These are phyloP conservation scores for Tenthredo amoena DNA, from an alignment of 2,888 invertebrate genomes.

Conservation along the genomic window DNA sequence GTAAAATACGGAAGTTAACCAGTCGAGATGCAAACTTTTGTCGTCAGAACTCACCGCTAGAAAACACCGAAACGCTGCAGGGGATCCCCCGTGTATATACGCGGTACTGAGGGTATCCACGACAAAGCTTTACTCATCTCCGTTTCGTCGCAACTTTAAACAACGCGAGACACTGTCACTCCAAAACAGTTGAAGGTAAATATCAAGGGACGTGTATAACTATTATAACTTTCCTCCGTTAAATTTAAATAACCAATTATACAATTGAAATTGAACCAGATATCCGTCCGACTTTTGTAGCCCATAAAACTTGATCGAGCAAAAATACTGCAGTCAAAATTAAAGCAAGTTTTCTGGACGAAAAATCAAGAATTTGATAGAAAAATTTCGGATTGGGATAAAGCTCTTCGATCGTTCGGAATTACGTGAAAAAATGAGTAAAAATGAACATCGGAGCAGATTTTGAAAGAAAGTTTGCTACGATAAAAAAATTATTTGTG, in stretches of 20 bases:
- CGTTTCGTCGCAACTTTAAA: slow-evolving; percentile 45
- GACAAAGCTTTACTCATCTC: slow-evolving; percentile 39
- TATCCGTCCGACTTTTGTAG: background rate
- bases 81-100: slow-evolving; percentile 6
- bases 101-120: background rate
- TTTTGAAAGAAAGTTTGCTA: background rate
- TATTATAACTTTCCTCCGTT: background rate
- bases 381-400: background rate
- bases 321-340: background rate
- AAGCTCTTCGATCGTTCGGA: no score
- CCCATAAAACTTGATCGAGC: background rate
- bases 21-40: slow-evolving; percentile 23
- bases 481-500: background rate
- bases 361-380: background rate
- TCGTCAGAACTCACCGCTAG: slow-evolving; percentile 35
- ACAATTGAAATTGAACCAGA: background rate
- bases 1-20: slow-evolving; percentile 17
- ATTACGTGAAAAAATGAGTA: no score
- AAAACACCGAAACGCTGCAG: slow-evolving; percentile 46
- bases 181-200: slow-evolving; percentile 37
- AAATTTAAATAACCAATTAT: slow-evolving; percentile 5
- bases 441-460: background rate
- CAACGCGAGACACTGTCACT: slow-evolving; percentile 32
- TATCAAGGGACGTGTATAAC: background rate
- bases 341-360: background rate